Conservation (phyloP, 2,797 vertebrate genomes). For the Sitta carolinensis region DNA sequence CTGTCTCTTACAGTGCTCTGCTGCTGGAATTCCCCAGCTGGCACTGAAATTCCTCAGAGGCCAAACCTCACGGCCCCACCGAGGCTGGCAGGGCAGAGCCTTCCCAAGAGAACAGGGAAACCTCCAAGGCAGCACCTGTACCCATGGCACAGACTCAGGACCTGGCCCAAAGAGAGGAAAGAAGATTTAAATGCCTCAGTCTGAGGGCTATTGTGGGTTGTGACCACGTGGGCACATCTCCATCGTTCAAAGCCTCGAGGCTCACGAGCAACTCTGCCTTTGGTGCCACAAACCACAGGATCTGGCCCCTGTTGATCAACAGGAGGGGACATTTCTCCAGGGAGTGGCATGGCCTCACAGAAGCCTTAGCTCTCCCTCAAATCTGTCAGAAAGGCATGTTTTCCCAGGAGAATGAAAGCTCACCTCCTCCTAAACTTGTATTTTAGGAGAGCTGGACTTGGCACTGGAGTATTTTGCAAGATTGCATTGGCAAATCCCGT, state of each 20-base stretch:
- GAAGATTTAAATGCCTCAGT: background rate
- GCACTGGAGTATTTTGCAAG: slow-evolving; percentile 6
- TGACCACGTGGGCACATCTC: background rate
- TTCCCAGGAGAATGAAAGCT: background rate
- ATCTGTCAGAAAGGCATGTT: background rate
- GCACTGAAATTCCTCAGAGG: background rate
- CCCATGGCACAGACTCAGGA: background rate
- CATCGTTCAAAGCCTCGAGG: background rate
- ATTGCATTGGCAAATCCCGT: slow-evolving; percentile 17
- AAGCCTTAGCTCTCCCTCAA: background rate
- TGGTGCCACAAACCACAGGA: background rate
- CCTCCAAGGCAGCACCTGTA: background rate
- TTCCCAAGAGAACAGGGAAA: background rate
- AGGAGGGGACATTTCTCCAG: background rate
- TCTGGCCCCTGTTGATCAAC: background rate
- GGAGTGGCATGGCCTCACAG: background rate
- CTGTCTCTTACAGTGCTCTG: too few species aligned
- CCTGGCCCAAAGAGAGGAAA: background rate
- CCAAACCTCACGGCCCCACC: background rate
- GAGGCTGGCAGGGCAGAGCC: background rate
- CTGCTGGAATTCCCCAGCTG: too few species aligned
- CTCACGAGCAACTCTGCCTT: background rate
- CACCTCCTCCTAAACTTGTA: slow-evolving; percentile 17
- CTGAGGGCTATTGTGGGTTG: background rate
- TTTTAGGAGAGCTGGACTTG: slow-evolving; percentile 17